A percentile compares a stretch with the other conserved stretches of the same genome.
Evolutionary conservation across 2,888 invertebrate genomes (phyloP).

Genomic region (Poecilobothrus nobilitatus): DNA sequence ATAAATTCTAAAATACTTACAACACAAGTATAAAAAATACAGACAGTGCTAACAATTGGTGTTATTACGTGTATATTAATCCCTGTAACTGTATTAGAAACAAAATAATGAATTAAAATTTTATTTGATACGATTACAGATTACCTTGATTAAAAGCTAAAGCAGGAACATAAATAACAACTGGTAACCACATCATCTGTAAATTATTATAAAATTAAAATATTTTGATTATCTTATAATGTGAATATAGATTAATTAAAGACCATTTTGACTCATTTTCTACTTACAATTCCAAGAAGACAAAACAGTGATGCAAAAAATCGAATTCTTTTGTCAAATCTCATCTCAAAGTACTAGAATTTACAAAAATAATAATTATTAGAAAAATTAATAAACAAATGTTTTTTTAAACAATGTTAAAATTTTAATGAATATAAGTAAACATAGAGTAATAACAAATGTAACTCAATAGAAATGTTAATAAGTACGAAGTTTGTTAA

Average conservation of each 20-base stretch:
- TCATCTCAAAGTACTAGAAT: conserved; percentile 58
- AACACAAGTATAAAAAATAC: conserved; percentile 87
- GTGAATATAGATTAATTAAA: not conserved
- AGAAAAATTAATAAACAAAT: too few species aligned
- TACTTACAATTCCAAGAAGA: conserved; percentile 57
- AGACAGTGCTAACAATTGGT: conserved; percentile 63
- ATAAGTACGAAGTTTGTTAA: too few species aligned
- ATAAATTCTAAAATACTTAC: conserved; percentile 49
- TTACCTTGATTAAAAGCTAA: conserved; percentile 56
- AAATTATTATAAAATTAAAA: too few species aligned
- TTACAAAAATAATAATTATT: too few species aligned
- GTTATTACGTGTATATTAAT: conserved; percentile 73
- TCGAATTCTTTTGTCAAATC: conserved; percentile 61
- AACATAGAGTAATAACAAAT: too few species aligned
- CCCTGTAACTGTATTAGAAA: conserved; percentile 46
- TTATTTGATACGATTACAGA: too few species aligned
- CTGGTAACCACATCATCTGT: conserved; percentile 38
- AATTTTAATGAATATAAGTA: too few species aligned
- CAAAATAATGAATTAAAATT: too few species aligned
- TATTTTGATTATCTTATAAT: not conserved
- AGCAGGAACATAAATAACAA: conserved; percentile 62
- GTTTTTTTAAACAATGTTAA: too few species aligned
- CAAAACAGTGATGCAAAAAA: conserved; percentile 62
- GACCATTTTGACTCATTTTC: not conserved
- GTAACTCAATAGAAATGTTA: too few species aligned